Percentiles rank a stretch among this genome's conserved stretches.
Conservation (phyloP, 2,113 vertebrate genomes). For the Dolichallabes microphthalmus region DNA sequence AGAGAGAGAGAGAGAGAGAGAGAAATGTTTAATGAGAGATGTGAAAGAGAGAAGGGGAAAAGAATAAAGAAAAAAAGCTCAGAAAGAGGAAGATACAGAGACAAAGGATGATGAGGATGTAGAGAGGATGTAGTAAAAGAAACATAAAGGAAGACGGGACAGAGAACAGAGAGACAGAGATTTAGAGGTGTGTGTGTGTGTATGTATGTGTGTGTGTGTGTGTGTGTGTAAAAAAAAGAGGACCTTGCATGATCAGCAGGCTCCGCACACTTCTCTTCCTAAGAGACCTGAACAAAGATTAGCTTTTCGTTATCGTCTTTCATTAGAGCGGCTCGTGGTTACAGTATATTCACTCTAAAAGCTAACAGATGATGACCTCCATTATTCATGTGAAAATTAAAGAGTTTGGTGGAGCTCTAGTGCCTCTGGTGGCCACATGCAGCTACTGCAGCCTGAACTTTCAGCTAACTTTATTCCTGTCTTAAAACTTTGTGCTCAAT, state of each 20-base stretch:
- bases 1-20: not conserved
- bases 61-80: not conserved
- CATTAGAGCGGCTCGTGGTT: constrained; percentile 11
- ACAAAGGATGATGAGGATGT: not conserved
- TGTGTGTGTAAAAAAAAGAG: not conserved
- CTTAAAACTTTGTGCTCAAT: not conserved
- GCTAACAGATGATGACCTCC: constrained; percentile 22
- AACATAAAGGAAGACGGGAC: not conserved
- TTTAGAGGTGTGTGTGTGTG: not conserved
- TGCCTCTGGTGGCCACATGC: constrained; percentile 18
- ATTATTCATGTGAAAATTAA: constrained; percentile 2
- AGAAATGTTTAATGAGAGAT: not conserved
- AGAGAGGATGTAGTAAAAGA: not conserved
- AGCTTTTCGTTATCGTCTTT: constrained; percentile 43
- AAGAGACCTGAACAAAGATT: constrained; percentile 28
- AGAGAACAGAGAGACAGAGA: not conserved
- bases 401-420: constrained; percentile 31
- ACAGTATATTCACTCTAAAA: constrained; percentile 40
- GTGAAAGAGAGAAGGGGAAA: not conserved
- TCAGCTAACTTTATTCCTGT: not conserved
- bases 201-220: too few relatives aligned
- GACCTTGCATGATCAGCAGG: constrained; percentile 21
- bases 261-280: constrained; percentile 17
- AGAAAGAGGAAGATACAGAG: not conserved
- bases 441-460: constrained; percentile 26